Conservation (phyloP, 2,888 invertebrate species). For the Seira ritae region DNA sequence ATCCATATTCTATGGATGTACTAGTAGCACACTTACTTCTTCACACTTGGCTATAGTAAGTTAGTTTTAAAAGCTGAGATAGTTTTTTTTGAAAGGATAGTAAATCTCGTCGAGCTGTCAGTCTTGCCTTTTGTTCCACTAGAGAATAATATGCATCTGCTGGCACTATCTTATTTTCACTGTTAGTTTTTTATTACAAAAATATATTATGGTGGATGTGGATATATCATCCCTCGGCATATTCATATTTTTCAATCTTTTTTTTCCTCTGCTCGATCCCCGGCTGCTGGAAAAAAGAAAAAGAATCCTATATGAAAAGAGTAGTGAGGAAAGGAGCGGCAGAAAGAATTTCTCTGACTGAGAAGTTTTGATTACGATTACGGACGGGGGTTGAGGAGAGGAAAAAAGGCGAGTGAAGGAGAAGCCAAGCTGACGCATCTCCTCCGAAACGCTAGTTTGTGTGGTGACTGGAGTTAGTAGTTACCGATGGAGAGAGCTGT, state of each 20-base stretch:
- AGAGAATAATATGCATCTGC: neutral
- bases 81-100: slow-evolving; percentile 14
- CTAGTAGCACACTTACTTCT: too few species aligned
- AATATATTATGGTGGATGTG: too few species aligned
- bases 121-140: slow-evolving; percentile 26
- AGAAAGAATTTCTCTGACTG: neutral
- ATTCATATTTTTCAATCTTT: too few species aligned
- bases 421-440: neutral
- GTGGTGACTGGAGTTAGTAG: neutral
- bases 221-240: too few species aligned
- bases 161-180: slow-evolving; percentile 11
- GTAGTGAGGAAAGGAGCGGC: too few species aligned
- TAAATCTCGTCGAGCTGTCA: slow-evolving; percentile 50
- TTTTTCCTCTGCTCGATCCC: too few species aligned
- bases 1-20: too few species aligned
- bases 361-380: neutral
- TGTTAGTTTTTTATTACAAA: too few species aligned
- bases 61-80: too few species aligned
- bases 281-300: too few species aligned
- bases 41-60: too few species aligned
- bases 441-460: neutral
- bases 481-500: slow-evolving; percentile 34
- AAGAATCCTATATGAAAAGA: too few species aligned
- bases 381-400: neutral
- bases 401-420: neutral